A percentile compares a stretch with the other conserved stretches of the same genome.
These are phyloP conservation scores for Vannuccia rotundouncinata DNA, from an alignment of 2,888 invertebrate genomes.

Conservation along the genomic window DNA sequence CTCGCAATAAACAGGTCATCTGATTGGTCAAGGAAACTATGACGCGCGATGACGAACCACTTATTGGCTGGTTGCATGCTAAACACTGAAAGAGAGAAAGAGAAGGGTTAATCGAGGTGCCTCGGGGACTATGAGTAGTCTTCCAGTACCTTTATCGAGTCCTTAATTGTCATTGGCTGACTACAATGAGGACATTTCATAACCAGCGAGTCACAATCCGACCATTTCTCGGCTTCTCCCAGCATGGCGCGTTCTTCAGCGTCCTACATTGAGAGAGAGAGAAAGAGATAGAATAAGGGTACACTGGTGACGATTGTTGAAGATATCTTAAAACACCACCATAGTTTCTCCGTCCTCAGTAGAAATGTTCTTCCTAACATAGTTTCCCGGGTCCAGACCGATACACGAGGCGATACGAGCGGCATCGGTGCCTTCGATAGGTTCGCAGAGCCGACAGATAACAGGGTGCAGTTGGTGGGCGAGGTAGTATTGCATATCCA, in stretches of 20 bases:
- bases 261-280: neutral
- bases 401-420: constrained; percentile 80
- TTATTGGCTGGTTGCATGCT: neutral
- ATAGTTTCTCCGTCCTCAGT: neutral
- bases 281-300: neutral
- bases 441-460: constrained; percentile 84
- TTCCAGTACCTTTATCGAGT: no score
- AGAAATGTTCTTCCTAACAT: neutral
- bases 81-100: neutral
- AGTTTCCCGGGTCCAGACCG: constrained; percentile 61
- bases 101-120: no score
- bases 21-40: neutral
- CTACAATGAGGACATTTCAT: neutral
- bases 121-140: no score
- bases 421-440: constrained; percentile 85
- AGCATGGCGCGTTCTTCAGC: neutral
- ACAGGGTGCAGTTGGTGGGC: constrained; percentile 81
- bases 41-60: neutral
- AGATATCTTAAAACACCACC: neutral
- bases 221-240: neutral
- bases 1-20: neutral
- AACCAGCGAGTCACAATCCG: constrained; percentile 17
- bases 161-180: neutral
- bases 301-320: neutral
- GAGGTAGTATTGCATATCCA: constrained; percentile 80